These are phyloP conservation scores for Amblyjoppa proteus DNA, from an alignment of 2,888 invertebrate genomes.

Conservation along the genomic window DNA sequence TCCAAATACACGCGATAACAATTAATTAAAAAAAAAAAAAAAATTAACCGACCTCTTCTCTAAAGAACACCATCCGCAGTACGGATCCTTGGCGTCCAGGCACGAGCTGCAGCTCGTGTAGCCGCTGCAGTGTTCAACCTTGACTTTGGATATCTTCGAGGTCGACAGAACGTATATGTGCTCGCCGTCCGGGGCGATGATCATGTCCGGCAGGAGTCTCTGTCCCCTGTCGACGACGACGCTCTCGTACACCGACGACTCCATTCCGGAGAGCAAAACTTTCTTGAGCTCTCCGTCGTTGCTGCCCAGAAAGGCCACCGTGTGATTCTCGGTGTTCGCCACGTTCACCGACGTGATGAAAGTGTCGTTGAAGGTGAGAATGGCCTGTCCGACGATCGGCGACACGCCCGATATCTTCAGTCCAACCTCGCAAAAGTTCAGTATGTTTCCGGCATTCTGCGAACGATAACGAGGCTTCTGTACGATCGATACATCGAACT, in stretches of 20 bases:
- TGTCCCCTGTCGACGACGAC: constrained; percentile 93
- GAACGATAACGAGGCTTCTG: constrained; percentile 71
- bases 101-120: constrained; percentile 95
- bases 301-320: constrained; percentile 97
- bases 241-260: constrained; percentile 94
- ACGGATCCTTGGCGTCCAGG: constrained; percentile 95
- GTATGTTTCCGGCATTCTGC: constrained; percentile 94
- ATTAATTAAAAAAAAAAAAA: background rate
- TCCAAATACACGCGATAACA: too few species aligned
- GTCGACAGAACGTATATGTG: constrained; percentile 94
- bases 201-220: constrained; percentile 94
- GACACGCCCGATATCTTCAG: constrained; percentile 96
- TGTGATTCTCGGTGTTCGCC: constrained; percentile 95
- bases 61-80: constrained; percentile 98
- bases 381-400: constrained; percentile 92
- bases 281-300: constrained; percentile 94
- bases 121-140: constrained; percentile 94
- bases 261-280: constrained; percentile 90
- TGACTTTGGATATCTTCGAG: constrained; percentile 91
- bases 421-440: constrained; percentile 96
- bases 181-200: constrained; percentile 93
- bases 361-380: constrained; percentile 92
- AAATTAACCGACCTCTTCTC: constrained; percentile 89
- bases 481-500: constrained; percentile 43
- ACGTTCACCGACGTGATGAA: constrained; percentile 94